These are phyloP conservation scores for Pseudomyrmex flavicornis DNA, from an alignment of 1,140 invertebrate genomes.

Conservation along the genomic window DNA sequence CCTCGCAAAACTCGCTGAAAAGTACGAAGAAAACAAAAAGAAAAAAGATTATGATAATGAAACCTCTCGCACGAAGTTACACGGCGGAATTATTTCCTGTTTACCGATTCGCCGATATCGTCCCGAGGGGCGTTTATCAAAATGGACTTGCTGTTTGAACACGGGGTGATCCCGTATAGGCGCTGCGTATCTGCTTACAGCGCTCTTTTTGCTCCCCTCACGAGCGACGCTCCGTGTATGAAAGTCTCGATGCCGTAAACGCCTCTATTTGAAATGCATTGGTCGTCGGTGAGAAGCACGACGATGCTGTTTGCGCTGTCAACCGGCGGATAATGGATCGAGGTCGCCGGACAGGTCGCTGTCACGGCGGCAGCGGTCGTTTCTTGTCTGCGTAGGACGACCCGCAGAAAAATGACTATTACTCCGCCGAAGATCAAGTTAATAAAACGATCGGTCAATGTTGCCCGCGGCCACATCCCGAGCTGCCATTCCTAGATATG, in stretches of 20 bases:
- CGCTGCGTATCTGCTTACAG: background rate
- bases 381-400: background rate
- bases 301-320: slow-evolving; percentile 78
- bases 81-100: background rate
- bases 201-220: background rate
- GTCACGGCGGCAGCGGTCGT: background rate
- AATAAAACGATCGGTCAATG: slow-evolving; percentile 80
- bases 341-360: slow-evolving; percentile 61
- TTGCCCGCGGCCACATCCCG: slow-evolving; percentile 55
- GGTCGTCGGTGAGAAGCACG: slow-evolving; percentile 71
- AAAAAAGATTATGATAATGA: too few relatives aligned
- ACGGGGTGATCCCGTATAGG: background rate
- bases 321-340: slow-evolving; percentile 79
- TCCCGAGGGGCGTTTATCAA: background rate
- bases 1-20: background rate
- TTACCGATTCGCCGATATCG: background rate
- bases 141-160: background rate
- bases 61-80: background rate
- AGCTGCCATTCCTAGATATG: slow-evolving; percentile 53
- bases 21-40: too few relatives aligned
- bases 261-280: slow-evolving; percentile 81
- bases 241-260: slow-evolving; percentile 56
- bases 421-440: slow-evolving; percentile 72
- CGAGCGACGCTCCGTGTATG: slow-evolving; percentile 4
- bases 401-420: slow-evolving; percentile 70